phyloP scores from a whole-genome alignment of 1,140 invertebrate species.

The Coenobita brevimanus region DNA sequence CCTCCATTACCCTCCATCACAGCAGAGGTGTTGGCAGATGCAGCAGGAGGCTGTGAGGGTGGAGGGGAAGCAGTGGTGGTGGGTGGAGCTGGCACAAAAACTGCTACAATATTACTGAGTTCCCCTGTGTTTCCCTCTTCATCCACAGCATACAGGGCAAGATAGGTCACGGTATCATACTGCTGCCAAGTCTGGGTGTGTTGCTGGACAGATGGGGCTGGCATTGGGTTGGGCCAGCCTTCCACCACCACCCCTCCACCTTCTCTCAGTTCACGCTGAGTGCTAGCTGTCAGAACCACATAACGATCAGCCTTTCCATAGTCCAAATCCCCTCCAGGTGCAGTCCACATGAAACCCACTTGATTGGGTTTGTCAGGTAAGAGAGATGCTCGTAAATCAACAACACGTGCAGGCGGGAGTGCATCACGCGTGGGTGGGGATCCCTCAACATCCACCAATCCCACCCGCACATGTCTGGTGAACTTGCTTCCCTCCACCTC shows the following conservation, averaged over 20 bases:
- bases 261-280: slow-evolving; percentile 18
- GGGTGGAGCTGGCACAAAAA: slow-evolving; percentile 74
- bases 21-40: slow-evolving; percentile 47
- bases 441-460: slow-evolving; percentile 58
- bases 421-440: slow-evolving; percentile 49
- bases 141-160: slow-evolving; percentile 76
- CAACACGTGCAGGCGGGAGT: slow-evolving; percentile 69
- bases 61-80: slow-evolving; percentile 70
- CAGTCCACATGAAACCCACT: slow-evolving; percentile 70
- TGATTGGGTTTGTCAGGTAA: slow-evolving; percentile 51
- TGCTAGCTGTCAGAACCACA: slow-evolving; percentile 51
- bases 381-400: slow-evolving; percentile 66
- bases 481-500: slow-evolving; percentile 50
- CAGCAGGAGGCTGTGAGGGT: slow-evolving; percentile 50
- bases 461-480: slow-evolving; percentile 54
- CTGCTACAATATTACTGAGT: slow-evolving; percentile 77
- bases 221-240: slow-evolving; percentile 53
- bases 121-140: slow-evolving; percentile 73
- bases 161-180: slow-evolving; percentile 71
- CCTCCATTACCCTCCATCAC: slow-evolving; percentile 39
- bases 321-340: slow-evolving; percentile 72
- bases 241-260: slow-evolving; percentile 43
- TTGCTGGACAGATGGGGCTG: slow-evolving; percentile 57
- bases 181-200: slow-evolving; percentile 62
- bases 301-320: slow-evolving; percentile 69